Evolutionary conservation across 2,113 vertebrate genomes (phyloP).

Genomic region (Amphiprion ocellaris): DNA sequence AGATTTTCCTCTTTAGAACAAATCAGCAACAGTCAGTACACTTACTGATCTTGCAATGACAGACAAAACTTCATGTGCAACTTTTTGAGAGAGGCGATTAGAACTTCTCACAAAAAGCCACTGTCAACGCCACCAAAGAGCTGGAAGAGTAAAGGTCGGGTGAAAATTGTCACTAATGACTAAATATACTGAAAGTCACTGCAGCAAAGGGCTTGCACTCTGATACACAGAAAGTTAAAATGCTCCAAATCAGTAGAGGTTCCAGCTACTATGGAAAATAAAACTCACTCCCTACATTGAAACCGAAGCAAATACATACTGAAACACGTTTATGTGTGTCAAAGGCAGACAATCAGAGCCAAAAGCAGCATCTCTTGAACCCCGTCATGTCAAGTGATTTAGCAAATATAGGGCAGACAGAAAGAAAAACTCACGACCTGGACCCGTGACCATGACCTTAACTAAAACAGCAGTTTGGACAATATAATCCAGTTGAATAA

Average conservation of each 20-base stretch:
- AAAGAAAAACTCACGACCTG: conserved; percentile 63
- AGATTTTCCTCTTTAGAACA: conserved; percentile 57
- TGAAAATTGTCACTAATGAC: conserved; percentile 59
- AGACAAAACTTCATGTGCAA: conserved; percentile 65
- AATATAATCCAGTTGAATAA: conserved; percentile 75
- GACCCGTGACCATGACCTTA: conserved; percentile 70
- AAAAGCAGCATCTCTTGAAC: conserved; percentile 66
- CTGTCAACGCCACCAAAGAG: conserved; percentile 58
- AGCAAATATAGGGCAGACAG: conserved; percentile 58
- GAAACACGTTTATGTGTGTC: conserved; percentile 73
- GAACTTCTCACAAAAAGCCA: conserved; percentile 67
- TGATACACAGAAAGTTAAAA: conserved; percentile 58
- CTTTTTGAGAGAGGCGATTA: conserved; percentile 61
- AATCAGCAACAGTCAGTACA: conserved; percentile 64
- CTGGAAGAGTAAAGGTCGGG: conserved; percentile 58
- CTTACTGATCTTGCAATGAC: conserved; percentile 63
- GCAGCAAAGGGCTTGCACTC: conserved; percentile 65
- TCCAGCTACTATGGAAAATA: conserved; percentile 64
- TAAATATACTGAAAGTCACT: conserved; percentile 58
- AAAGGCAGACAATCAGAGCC: conserved; percentile 58
- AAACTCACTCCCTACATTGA: conserved; percentile 61
- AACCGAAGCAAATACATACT: conserved; percentile 65
- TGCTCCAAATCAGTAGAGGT: conserved; percentile 45
- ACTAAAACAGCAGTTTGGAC: conserved; percentile 78
- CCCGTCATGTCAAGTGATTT: conserved; percentile 59